phyloP scores from a whole-genome alignment of 2,888 invertebrate species.

The Norana najaformis region DNA sequence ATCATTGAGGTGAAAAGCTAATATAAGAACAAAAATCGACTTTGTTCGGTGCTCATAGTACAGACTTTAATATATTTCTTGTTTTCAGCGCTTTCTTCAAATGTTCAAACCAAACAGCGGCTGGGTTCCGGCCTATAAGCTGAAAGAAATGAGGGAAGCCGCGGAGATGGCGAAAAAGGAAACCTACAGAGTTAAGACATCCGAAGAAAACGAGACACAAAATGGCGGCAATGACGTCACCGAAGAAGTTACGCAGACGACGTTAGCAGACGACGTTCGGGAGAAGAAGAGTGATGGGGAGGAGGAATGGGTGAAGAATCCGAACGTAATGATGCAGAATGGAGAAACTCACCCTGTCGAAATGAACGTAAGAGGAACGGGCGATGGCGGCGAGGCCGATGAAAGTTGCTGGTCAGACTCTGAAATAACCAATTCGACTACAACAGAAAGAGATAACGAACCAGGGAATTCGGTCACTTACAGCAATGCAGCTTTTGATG shows the following conservation, averaged over 20 bases:
- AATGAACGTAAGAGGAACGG: not conserved
- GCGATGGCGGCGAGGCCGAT: not conserved
- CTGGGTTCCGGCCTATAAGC: conserved; percentile 21
- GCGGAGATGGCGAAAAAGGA: not conserved
- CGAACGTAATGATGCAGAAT: no score
- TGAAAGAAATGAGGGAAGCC: not conserved
- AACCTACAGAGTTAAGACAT: not conserved
- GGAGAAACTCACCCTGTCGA: not conserved
- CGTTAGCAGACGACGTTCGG: not conserved
- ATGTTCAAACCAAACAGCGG: conserved; percentile 27
- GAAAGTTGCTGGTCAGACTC: not conserved
- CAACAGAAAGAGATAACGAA: not conserved
- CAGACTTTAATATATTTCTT: not conserved
- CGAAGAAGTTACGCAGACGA: not conserved
- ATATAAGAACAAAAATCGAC: no score
- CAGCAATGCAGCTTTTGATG: not conserved
- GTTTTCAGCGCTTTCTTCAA: conserved; percentile 31
- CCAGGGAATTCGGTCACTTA: not conserved
- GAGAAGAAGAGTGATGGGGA: not conserved
- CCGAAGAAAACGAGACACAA: conserved; percentile 7
- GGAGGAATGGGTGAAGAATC: not conserved
- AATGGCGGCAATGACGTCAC: not conserved
- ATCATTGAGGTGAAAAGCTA: not conserved
- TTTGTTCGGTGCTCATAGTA: not conserved
- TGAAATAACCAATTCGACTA: no score